Evolutionary conservation across 2,888 invertebrate species (phyloP).

Genomic region (Cinara cedri): DNA sequence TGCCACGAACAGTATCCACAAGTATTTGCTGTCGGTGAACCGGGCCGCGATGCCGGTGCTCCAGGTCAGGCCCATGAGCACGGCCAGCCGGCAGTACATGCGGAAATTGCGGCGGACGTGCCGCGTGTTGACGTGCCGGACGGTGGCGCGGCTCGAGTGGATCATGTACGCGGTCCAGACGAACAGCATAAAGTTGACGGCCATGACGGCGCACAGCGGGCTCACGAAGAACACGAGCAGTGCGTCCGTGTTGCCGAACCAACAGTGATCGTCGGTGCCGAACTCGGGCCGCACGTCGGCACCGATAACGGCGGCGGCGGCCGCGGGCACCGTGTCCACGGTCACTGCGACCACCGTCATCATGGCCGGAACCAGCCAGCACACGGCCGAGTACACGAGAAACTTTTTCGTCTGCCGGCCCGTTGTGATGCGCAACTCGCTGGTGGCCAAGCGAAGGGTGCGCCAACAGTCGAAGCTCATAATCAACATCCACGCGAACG

Average conservation of each 20-base stretch:
- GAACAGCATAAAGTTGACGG: slow-evolving; percentile 64
- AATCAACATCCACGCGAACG: slow-evolving; percentile 68
- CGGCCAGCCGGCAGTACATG: slow-evolving; percentile 64
- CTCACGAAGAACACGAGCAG: slow-evolving; percentile 66
- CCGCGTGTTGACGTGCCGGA: slow-evolving; percentile 61
- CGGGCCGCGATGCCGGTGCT: slow-evolving; percentile 64
- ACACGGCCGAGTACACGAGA: slow-evolving; percentile 63
- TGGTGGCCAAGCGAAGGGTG: slow-evolving; percentile 64
- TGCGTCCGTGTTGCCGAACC: slow-evolving; percentile 65
- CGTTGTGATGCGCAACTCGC: slow-evolving; percentile 63
- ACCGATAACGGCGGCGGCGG: slow-evolving; percentile 58
- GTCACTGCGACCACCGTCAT: slow-evolving; percentile 62
- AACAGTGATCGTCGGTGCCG: slow-evolving; percentile 64
- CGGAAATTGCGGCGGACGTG: slow-evolving; percentile 62
- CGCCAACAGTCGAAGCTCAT: slow-evolving; percentile 66
- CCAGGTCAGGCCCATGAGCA: slow-evolving; percentile 66
- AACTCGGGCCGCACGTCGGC: slow-evolving; percentile 64
- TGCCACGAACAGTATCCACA: slow-evolving; percentile 65
- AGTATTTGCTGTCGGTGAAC: slow-evolving; percentile 62
- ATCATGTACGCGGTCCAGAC: slow-evolving; percentile 64
- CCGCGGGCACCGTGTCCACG: slow-evolving; percentile 61
- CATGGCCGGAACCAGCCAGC: slow-evolving; percentile 64
- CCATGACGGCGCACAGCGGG: slow-evolving; percentile 64
- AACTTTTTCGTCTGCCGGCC: slow-evolving; percentile 64
- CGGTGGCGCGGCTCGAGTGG: slow-evolving; percentile 62